These are phyloP conservation scores for Pammene aurita DNA, from an alignment of 2,888 invertebrate species.

Conservation along the genomic window DNA sequence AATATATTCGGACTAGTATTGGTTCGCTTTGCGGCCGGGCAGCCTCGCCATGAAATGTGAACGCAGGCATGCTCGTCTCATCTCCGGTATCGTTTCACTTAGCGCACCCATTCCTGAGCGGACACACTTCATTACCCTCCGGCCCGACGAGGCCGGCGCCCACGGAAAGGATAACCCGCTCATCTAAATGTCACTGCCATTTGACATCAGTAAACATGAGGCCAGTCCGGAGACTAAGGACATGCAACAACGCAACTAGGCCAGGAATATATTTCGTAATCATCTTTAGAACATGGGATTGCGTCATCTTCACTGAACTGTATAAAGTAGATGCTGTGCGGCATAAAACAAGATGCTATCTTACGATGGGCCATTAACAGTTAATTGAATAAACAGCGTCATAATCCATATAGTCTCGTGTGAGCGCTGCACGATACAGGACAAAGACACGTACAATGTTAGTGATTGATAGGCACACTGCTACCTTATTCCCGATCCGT, in stretches of 20 bases:
- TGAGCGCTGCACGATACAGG: slow-evolving; percentile 20
- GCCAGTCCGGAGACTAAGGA: slow-evolving; percentile 2
- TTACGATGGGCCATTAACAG: slow-evolving; percentile 37
- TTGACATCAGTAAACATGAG: slow-evolving; percentile 41
- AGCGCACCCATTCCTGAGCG: slow-evolving; percentile 61
- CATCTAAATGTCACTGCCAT: slow-evolving; percentile 46
- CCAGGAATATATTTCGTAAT: slow-evolving; percentile 13
- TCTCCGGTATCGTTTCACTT: slow-evolving; percentile 75
- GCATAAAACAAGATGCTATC: slow-evolving; percentile 31
- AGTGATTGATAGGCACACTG: slow-evolving; percentile 25
- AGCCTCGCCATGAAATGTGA: slow-evolving; percentile 55
- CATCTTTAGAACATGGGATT: slow-evolving; percentile 22
- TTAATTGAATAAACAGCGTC: slow-evolving; percentile 41
- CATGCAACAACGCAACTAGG: slow-evolving; percentile 20
- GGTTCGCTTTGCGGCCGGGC: slow-evolving; percentile 43
- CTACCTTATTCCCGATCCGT: slow-evolving; percentile 23
- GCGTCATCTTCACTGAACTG: slow-evolving; percentile 24
- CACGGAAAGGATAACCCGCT: slow-evolving; percentile 49
- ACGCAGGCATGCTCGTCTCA: slow-evolving; percentile 58
- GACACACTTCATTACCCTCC: slow-evolving; percentile 62
- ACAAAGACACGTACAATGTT: slow-evolving; percentile 24
- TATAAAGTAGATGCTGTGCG: slow-evolving; percentile 12
- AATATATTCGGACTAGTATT: slow-evolving; percentile 32
- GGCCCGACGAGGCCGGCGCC: slow-evolving; percentile 45
- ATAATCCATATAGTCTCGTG: slow-evolving; percentile 36